Evolutionary conservation across 2,113 vertebrate species (phyloP).

Genomic region (Hystrix cristata): DNA sequence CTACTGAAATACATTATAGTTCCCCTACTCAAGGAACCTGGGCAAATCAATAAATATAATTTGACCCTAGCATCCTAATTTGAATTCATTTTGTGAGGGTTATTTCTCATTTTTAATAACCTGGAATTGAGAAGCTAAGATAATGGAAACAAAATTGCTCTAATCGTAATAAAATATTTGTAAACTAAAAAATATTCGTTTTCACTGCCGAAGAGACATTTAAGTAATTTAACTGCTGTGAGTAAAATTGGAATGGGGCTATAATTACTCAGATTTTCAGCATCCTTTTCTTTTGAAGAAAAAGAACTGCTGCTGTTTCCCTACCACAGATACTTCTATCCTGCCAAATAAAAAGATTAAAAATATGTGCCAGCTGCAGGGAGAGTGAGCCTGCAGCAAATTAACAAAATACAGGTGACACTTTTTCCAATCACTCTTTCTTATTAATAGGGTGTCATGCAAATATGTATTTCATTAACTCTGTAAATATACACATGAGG

Average conservation of each 20-base stretch:
- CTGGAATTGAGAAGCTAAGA: conserved; percentile 80
- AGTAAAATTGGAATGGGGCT: conserved; percentile 86
- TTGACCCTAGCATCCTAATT: conserved; percentile 70
- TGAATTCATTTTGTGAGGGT: conserved; percentile 71
- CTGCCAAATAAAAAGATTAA: conserved; percentile 83
- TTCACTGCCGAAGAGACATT: conserved; percentile 84
- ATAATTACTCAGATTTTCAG: conserved; percentile 88
- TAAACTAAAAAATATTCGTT: conserved; percentile 87
- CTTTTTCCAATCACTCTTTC: conserved; percentile 78
- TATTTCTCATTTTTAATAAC: conserved; percentile 88
- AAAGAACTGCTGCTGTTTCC: conserved; percentile 78
- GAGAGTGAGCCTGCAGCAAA: conserved; percentile 82
- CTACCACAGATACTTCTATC: conserved; percentile 72
- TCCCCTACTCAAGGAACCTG: conserved; percentile 77
- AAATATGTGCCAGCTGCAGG: conserved; percentile 82
- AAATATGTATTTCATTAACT: conserved; percentile 84
- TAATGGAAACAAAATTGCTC: conserved; percentile 85
- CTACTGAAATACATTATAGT: conserved; percentile 76
- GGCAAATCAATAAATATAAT: conserved; percentile 77
- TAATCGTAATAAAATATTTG: conserved; percentile 88
- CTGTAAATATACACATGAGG: neutral
- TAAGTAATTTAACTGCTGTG: conserved; percentile 87
- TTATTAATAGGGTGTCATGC: conserved; percentile 80
- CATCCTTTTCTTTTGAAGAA: conserved; percentile 82
- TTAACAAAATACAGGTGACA: conserved; percentile 80